Conservation (phyloP, 2,113 vertebrate genomes). For the Uria lomvia region DNA sequence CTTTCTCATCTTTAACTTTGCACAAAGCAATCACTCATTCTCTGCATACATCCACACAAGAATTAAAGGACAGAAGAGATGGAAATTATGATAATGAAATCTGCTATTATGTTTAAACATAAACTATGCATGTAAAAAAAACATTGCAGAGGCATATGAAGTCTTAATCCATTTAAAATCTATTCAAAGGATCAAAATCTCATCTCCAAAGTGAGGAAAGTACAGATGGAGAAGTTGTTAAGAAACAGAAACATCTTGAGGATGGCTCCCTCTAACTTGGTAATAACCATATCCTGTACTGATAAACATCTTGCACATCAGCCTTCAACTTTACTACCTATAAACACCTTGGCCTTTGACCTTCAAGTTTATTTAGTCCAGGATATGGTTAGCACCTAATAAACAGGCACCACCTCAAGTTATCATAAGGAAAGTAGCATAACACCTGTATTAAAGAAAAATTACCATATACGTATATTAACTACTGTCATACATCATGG, state of each 20-base stretch:
- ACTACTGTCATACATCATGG: background rate
- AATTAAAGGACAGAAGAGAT: background rate
- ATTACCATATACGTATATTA: background rate
- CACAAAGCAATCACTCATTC: background rate
- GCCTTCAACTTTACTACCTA: conserved; percentile 54
- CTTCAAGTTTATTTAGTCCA: conserved; percentile 64
- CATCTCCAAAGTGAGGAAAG: background rate
- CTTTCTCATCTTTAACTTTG: background rate
- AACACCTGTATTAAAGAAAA: conserved; percentile 2
- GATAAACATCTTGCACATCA: conserved; percentile 66
- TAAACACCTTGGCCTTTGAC: conserved; percentile 65
- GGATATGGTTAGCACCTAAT: conserved; percentile 68
- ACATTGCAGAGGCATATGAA: background rate
- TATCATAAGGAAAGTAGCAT: background rate
- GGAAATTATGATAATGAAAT: background rate
- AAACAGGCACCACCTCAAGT: conserved; percentile 59
- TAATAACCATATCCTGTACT: conserved; percentile 27
- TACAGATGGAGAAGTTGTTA: background rate
- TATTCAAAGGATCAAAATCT: background rate
- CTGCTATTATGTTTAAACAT: background rate
- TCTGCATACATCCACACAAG: background rate
- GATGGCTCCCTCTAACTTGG: background rate
- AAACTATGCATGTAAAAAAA: background rate
- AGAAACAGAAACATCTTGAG: conserved; percentile 18
- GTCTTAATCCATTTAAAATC: background rate